Evolutionary conservation across 2,888 invertebrate genomes (phyloP), one percentile per base, ranked within the genome.

Genomic region (Lottia scabra): DNA sequence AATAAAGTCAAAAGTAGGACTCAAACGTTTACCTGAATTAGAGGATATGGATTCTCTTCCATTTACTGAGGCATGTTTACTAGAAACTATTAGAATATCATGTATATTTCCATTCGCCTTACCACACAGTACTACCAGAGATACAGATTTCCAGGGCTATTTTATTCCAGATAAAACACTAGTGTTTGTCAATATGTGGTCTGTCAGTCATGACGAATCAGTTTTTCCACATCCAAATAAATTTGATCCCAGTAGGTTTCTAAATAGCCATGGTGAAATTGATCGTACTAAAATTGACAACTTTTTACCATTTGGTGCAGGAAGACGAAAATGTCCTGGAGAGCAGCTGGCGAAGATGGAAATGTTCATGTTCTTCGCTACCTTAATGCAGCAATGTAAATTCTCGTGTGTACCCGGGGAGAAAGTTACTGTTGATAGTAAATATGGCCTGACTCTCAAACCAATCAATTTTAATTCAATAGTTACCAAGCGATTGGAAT

Each of bases 41-140:
- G 75, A 75, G 1, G 86, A 86, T 70, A 30, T 79, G 15, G 26
- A 73, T 27, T 65, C 75, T 10, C 71, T 85, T 19, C 85, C 85
- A 3, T 83, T 80, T 78, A 82, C 82, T 8, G 83, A 86, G 72
- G 86, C 85, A 8, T 75, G 78, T 46, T 69, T 87, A 2, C 67
- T 84, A 43, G 86, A 87, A 71, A 79, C 80, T 3, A 78, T 84
- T 74, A 78, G 86, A 8, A 80, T 82, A 67, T 80, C 85, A 0
- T 81, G 83, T 30, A 83, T 87, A 46, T 82, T 85, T 68, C 86
- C 87, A 0, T 82, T 87, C 30, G 85, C 83, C 0, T 72, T 87
- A 26, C 87, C 87, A 0, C 87, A 87, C 78, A 80, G 81, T 67
- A 85, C 86, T n/a, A 84, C 84, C 5, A 75, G 76, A 43, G 84